A percentile compares a stretch with the other conserved stretches of the same genome.
Evolutionary conservation across 2,113 vertebrate genomes (phyloP).

Genomic region (Chaenocephalus aceratus): DNA sequence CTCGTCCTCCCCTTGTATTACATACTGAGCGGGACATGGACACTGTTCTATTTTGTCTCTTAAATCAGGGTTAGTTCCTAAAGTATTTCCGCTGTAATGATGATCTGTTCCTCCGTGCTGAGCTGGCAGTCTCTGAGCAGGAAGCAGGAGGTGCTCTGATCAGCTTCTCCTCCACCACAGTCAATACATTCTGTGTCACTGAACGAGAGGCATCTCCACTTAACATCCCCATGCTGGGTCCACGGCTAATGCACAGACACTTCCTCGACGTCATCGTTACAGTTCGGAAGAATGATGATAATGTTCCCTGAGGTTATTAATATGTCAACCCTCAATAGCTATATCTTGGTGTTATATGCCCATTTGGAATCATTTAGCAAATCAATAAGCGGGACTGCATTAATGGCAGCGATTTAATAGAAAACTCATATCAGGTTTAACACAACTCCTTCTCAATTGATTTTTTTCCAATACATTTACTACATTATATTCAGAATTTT

Average conservation of each 20-base stretch:
- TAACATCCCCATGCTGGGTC: neutral
- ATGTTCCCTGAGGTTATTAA: neutral
- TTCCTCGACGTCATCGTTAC: neutral
- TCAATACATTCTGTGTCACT: conserved; percentile 48
- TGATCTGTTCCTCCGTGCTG: conserved; percentile 32
- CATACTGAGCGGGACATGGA: neutral
- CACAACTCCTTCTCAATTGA: too few species aligned
- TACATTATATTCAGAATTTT: too few species aligned
- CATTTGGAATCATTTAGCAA: neutral
- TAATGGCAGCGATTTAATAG: neutral
- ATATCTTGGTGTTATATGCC: neutral
- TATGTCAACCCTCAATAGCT: neutral
- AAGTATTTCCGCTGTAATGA: neutral
- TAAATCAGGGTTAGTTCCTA: neutral
- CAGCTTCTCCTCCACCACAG: conserved; percentile 15
- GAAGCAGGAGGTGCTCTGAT: conserved; percentile 50
- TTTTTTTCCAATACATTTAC: too few species aligned
- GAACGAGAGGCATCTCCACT: neutral
- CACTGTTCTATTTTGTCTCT: conserved; percentile 1
- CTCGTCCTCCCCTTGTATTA: neutral
- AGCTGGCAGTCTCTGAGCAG: conserved; percentile 50
- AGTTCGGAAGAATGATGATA: neutral
- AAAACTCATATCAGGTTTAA: too few species aligned
- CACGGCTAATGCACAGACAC: neutral
- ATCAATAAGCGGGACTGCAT: neutral